A percentile compares a stretch with the other conserved stretches of the same genome.
These are phyloP conservation scores for Choristoneura rosaceana DNA, from an alignment of 2,888 invertebrate species.

Conservation along the genomic window DNA sequence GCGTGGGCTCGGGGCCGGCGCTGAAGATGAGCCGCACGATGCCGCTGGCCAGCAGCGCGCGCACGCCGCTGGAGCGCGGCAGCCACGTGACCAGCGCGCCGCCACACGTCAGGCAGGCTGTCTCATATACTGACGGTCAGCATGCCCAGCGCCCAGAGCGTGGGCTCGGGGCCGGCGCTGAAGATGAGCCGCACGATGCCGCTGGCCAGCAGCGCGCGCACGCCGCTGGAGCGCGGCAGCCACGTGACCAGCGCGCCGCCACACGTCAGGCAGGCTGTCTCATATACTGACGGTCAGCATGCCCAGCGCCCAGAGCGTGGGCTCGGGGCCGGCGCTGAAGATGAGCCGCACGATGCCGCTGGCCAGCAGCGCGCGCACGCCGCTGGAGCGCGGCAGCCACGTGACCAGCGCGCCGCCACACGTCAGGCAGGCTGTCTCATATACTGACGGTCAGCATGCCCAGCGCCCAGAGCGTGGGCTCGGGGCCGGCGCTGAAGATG, in stretches of 20 bases:
- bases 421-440: too few species aligned
- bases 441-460: conserved; percentile 93
- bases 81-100: conserved; percentile 91
- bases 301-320: conserved; percentile 94
- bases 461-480: conserved; percentile 94
- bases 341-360: conserved; percentile 94
- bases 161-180: conserved; percentile 96
- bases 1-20: conserved; percentile 96
- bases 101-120: too few species aligned
- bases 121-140: conserved; percentile 89
- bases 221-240: conserved; percentile 91
- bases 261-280: too few species aligned
- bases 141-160: conserved; percentile 93
- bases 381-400: conserved; percentile 91
- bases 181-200: conserved; percentile 95
- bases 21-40: conserved; percentile 96
- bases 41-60: conserved; percentile 91
- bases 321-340: conserved; percentile 96
- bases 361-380: conserved; percentile 91
- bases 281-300: conserved; percentile 91
- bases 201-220: conserved; percentile 91
- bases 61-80: conserved; percentile 91
- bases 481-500: conserved; percentile 96
- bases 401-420: conserved; percentile 88
- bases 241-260: conserved; percentile 89